These are phyloP conservation scores for Sogatella furcifera DNA, from an alignment of 1,140 invertebrate species.

Conservation along the genomic window DNA sequence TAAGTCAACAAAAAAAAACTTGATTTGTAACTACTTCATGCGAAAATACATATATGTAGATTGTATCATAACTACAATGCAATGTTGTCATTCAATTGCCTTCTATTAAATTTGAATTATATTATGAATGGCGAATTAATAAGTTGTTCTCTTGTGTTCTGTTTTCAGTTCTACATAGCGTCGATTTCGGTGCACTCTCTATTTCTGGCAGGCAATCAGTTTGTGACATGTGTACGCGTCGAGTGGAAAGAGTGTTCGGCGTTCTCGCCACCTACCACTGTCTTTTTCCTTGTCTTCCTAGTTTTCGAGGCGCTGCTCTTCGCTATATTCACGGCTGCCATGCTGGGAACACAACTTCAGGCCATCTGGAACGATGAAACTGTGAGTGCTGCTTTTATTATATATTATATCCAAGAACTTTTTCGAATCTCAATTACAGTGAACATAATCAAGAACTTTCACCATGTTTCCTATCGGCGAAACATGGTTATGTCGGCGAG, in stretches of 20 bases:
- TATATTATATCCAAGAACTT: too few species aligned
- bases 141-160: constrained; percentile 22
- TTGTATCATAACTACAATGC: too few species aligned
- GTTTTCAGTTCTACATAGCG: constrained; percentile 94
- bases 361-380: constrained; percentile 99
- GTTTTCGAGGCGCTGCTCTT: constrained; percentile 95
- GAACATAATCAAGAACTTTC: too few species aligned
- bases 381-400: constrained; percentile 41
- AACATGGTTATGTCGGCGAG: too few species aligned
- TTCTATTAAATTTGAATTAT: too few species aligned
- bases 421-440: too few species aligned
- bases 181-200: constrained; percentile 89
- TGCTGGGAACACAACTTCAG: constrained; percentile 86
- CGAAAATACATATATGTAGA: too few species aligned
- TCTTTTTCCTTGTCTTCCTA: constrained; percentile 89
- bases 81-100: too few species aligned
- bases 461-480: too few species aligned
- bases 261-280: constrained; percentile 90
- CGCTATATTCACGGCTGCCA: constrained; percentile 96
- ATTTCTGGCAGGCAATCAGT: constrained; percentile 85
- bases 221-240: constrained; percentile 82
- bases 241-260: constrained; percentile 93
- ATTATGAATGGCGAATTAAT: too few species aligned
- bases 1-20: too few species aligned
- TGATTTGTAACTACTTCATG: too few species aligned